phyloP scores from a whole-genome alignment of 2,888 invertebrate species.

The Drosophila birchii region DNA sequence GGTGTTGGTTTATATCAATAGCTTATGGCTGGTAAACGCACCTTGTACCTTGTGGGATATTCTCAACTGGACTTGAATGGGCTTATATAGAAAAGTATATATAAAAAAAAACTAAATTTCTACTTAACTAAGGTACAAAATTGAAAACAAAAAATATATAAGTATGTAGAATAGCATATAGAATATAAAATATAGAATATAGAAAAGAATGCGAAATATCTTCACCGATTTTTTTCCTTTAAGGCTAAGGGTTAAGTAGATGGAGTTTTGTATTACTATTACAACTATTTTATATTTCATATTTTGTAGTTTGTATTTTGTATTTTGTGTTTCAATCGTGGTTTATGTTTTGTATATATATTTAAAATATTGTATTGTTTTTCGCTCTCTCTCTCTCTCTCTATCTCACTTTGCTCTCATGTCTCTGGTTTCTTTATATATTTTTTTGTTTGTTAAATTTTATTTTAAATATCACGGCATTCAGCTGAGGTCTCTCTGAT shows the following conservation, averaged over 20 bases:
- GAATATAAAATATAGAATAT: background rate
- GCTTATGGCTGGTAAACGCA: constrained; percentile 16
- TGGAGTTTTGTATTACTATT: constrained; percentile 11
- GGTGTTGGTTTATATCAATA: background rate
- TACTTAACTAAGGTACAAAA: constrained; percentile 26
- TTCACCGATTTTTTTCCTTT: constrained; percentile 9
- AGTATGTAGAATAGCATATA: background rate
- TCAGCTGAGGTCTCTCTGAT: constrained; percentile 82
- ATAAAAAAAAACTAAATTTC: constrained; percentile 30
- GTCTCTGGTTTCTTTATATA: constrained; percentile 16
- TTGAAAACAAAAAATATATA: constrained; percentile 12
- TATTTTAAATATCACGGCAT: constrained; percentile 84
- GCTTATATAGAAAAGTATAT: constrained; percentile 32
- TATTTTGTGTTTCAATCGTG: constrained; percentile 31
- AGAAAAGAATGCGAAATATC: constrained; percentile 2
- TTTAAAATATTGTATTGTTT: constrained; percentile 41
- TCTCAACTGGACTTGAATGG: constrained; percentile 30
- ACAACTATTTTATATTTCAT: constrained; percentile 27
- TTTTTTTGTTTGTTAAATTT: constrained; percentile 57
- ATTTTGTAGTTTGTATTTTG: constrained; percentile 16
- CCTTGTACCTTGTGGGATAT: constrained; percentile 16
- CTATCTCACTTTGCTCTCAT: constrained; percentile 7
- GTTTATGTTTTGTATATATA: constrained; percentile 13
- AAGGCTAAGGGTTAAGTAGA: constrained; percentile 40
- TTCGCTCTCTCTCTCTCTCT: constrained; percentile 19